Evolutionary conservation across 1,140 invertebrate species (phyloP).

Genomic region (Cotesia typhae): DNA sequence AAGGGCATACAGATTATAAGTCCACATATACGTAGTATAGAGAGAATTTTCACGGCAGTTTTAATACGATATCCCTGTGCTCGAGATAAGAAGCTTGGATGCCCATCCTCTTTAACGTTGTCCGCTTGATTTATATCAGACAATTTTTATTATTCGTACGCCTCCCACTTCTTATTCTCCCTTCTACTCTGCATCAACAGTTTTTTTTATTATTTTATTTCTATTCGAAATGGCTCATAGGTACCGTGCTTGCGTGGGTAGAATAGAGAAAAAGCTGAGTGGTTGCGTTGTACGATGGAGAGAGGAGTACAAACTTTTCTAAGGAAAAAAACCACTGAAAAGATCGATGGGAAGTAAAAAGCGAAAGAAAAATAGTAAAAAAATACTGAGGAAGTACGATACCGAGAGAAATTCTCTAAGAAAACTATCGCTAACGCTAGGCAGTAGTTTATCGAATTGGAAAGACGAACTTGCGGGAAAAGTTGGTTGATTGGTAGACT

Average conservation of each 20-base stretch:
- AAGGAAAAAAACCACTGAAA: constrained; percentile 37
- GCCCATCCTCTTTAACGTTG: constrained; percentile 54
- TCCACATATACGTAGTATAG: constrained; percentile 10
- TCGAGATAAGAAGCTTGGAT: constrained; percentile 62
- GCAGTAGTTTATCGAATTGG: constrained; percentile 33
- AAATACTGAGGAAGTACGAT: constrained; percentile 14
- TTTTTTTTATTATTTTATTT: constrained; percentile 38
- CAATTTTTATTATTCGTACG: constrained; percentile 66
- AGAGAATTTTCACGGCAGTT: constrained; percentile 61
- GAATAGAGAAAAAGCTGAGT: constrained; percentile 20
- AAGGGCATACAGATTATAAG: too few relatives aligned
- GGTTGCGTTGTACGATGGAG: constrained; percentile 21
- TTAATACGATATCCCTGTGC: constrained; percentile 57
- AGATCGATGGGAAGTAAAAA: constrained; percentile 36
- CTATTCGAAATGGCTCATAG: constrained; percentile 43
- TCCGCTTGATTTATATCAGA: constrained; percentile 61
- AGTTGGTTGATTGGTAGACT: constrained; percentile 37
- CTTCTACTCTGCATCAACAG: constrained; percentile 22
- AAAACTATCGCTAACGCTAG: constrained; percentile 39
- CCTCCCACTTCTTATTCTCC: constrained; percentile 43
- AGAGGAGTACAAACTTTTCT: constrained; percentile 47
- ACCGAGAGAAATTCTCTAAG: constrained; percentile 37
- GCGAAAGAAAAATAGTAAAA: constrained; percentile 18
- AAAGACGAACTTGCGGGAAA: constrained; percentile 32
- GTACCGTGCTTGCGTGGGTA: constrained; percentile 19